Percentiles rank a stretch among this genome's conserved stretches.
Conservation (phyloP, 2,797 vertebrate species). For the Bufotes viridis region DNA sequence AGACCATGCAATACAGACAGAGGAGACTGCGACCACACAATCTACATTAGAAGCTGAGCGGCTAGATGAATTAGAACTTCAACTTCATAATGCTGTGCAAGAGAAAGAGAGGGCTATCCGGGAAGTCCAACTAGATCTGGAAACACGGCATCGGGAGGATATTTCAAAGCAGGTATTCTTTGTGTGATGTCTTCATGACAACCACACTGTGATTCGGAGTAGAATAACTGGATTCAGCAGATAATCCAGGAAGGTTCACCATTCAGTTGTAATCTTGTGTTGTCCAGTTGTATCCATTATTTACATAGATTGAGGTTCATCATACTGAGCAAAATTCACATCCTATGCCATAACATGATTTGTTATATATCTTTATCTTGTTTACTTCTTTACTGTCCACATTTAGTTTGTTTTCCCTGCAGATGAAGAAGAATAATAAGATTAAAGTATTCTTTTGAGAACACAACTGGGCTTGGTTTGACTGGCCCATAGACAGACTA, state of each 20-base stretch:
- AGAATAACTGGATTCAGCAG: background rate
- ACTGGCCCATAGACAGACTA: background rate
- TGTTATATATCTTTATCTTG: background rate
- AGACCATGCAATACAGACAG: slow-evolving; percentile 79
- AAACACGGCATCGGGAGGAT: slow-evolving; percentile 78
- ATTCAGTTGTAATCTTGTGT: background rate
- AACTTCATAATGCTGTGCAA: slow-evolving; percentile 74
- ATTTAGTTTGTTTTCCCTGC: background rate
- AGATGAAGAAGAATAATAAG: background rate
- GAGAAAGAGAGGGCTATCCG: slow-evolving; percentile 72
- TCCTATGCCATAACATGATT: too few relatives aligned
- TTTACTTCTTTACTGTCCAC: background rate
- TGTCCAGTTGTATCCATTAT: background rate
- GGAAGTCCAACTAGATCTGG: slow-evolving; percentile 77
- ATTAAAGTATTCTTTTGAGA: background rate
- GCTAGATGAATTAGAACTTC: slow-evolving; percentile 73
- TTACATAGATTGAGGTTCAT: too few relatives aligned
- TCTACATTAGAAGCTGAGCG: slow-evolving; percentile 71
- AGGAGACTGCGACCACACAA: slow-evolving; percentile 61
- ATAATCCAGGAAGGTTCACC: too few relatives aligned
- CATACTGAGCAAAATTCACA: too few relatives aligned
- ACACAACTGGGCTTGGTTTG: background rate
- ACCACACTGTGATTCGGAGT: background rate
- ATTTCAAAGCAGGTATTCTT: slow-evolving; percentile 75
- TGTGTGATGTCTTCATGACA: too few relatives aligned